Conservation (phyloP, 92 coral and sea anemone genomes). For the Hydrozoanthus gracilis region DNA sequence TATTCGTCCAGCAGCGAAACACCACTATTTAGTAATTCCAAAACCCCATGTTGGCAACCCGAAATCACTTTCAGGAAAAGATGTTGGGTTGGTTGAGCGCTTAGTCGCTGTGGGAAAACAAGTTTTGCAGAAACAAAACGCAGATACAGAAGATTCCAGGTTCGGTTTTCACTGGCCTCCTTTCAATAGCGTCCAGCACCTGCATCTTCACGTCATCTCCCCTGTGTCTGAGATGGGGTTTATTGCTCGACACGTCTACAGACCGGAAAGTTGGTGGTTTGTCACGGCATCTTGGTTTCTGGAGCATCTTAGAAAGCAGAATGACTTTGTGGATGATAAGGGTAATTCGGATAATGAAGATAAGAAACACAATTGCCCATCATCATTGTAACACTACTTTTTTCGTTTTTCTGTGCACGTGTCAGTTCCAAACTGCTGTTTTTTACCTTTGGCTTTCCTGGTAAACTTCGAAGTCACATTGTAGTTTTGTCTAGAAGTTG, state of each 20-base stretch:
- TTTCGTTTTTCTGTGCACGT: too few relatives aligned
- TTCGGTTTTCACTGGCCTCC: constrained; percentile 95
- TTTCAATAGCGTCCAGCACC: constrained; percentile 79
- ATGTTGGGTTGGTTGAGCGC: constrained; percentile 64
- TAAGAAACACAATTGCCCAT: constrained; percentile 19
- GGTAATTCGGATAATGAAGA: neutral
- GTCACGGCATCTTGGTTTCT: constrained; percentile 77
- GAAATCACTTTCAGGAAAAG: constrained; percentile 66
- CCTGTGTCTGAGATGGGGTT: constrained; percentile 79
- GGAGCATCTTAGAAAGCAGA: constrained; percentile 59
- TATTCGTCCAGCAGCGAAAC: constrained; percentile 79
- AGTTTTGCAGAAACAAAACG: constrained; percentile 56
- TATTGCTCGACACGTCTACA: constrained; percentile 66
- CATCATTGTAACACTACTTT: neutral
- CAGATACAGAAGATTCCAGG: constrained; percentile 60
- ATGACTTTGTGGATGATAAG: neutral
- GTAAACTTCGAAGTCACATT: too few relatives aligned
- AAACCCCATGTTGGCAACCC: constrained; percentile 83
- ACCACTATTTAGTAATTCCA: constrained; percentile 83
- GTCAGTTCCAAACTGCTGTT: too few relatives aligned
- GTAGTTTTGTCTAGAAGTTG: too few relatives aligned
- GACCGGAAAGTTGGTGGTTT: constrained; percentile 79
- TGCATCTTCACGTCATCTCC: constrained; percentile 85
- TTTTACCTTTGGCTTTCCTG: too few relatives aligned
- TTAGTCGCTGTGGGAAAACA: constrained; percentile 65